Conservation (phyloP, 2,113 vertebrate genomes). For the Cathartes aura region DNA sequence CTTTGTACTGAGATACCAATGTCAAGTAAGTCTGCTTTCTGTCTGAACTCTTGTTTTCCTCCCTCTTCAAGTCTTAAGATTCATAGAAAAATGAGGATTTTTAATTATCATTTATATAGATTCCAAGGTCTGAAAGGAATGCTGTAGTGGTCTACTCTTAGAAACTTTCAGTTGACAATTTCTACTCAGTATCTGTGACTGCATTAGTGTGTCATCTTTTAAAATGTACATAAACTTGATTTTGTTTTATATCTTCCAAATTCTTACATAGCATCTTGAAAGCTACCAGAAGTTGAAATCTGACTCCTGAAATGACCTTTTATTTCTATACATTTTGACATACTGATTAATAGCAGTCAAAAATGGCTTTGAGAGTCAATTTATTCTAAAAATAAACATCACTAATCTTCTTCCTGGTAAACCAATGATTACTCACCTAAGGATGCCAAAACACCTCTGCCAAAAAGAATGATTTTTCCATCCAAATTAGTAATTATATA, state of each 20-base stretch:
- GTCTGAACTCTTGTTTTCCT: not conserved
- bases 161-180: not conserved
- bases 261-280: not conserved
- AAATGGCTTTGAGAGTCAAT: not conserved
- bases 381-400: conserved; percentile 30
- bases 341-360: not conserved
- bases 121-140: not conserved
- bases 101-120: not conserved
- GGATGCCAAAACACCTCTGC: not conserved
- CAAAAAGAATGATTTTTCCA: not conserved
- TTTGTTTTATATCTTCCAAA: not conserved
- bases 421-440: not conserved
- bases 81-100: not conserved
- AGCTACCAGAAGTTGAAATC: conserved; percentile 11
- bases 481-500: not conserved
- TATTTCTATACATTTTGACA: not conserved
- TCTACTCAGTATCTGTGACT: not conserved
- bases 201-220: not conserved
- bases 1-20: not conserved
- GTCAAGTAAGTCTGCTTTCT: not conserved
- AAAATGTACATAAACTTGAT: not conserved
- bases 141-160: not conserved
- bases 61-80: not conserved
- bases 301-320: not conserved
- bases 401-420: not conserved